These are phyloP conservation scores for Arctocebus calabarensis DNA, from an alignment of 2,797 vertebrate genomes.

Conservation along the genomic window DNA sequence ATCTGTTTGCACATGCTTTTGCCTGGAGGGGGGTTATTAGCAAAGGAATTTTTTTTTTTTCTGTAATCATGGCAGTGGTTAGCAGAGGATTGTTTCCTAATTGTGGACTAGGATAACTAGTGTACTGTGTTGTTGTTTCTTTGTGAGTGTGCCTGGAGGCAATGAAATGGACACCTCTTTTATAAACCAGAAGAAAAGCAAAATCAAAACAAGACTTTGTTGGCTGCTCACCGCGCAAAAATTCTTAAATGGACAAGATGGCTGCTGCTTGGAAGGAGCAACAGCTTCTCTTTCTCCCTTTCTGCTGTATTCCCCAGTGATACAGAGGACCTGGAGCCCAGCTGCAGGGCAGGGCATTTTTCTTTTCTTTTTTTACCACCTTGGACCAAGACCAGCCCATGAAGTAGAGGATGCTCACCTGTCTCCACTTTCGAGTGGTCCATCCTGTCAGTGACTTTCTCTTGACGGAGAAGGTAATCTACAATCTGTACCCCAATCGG, in stretches of 20 bases:
- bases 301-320: accelerated
- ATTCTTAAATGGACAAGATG: constrained; percentile 8
- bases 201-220: constrained; percentile 79
- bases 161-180: constrained; percentile 80
- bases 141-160: constrained; percentile 72
- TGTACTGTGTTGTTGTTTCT: constrained; percentile 52
- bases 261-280: background rate
- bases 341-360: background rate
- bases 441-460: constrained; percentile 96
- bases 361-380: background rate
- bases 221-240: constrained; percentile 50
- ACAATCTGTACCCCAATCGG: constrained; percentile 96
- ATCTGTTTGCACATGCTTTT: constrained; percentile 65
- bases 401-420: constrained; percentile 87
- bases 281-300: background rate
- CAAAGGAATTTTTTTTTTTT: constrained; percentile 67
- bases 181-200: constrained; percentile 74
- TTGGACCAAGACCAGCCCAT: background rate
- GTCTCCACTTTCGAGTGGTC: constrained; percentile 99
- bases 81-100: constrained; percentile 77
- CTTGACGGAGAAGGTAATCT: constrained; percentile 98
- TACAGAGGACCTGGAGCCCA: background rate
- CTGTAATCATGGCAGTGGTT: constrained; percentile 79
- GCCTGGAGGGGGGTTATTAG: constrained; percentile 70
- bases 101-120: constrained; percentile 66